phyloP scores from a whole-genome alignment of 2,888 invertebrate species.

The Byasa hedistus region DNA sequence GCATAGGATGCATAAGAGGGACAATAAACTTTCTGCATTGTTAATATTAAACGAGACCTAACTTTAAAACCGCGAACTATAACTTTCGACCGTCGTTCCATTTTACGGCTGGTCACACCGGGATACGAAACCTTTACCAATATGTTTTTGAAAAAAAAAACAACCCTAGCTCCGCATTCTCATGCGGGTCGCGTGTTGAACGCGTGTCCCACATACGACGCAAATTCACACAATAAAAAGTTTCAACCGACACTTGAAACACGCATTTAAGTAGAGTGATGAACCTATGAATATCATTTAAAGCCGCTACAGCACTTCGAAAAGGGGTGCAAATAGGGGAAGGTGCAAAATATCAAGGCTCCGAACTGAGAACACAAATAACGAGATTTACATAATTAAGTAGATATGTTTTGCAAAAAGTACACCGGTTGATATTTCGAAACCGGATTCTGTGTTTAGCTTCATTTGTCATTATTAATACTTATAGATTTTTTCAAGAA shows the following conservation, averaged over 20 bases:
- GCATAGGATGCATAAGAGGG: not conserved
- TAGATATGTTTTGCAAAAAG: conserved; percentile 46
- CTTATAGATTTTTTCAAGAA: conserved; percentile 37
- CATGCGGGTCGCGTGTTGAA: conserved; percentile 74
- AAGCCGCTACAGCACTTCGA: conserved; percentile 36
- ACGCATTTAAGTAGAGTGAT: conserved; percentile 50
- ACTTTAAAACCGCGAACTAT: conserved; percentile 33
- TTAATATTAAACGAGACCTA: conserved; percentile 25
- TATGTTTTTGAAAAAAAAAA: conserved; percentile 50
- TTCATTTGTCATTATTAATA: conserved; percentile 39
- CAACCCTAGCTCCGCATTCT: conserved; percentile 41
- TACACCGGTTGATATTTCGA: conserved; percentile 68
- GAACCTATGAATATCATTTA: conserved; percentile 43
- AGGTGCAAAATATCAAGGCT: conserved; percentile 66
- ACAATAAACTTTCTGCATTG: conserved; percentile 26
- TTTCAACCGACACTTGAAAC: conserved; percentile 58
- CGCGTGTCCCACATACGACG: conserved; percentile 75
- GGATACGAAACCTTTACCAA: conserved; percentile 52
- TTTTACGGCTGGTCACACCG: conserved; percentile 40
- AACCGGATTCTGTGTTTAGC: conserved; percentile 47
- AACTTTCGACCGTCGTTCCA: conserved; percentile 29
- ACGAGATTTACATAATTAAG: conserved; percentile 61
- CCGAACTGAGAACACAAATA: conserved; percentile 44
- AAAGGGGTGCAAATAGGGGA: conserved; percentile 53
- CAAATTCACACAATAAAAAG: conserved; percentile 66